Evolutionary conservation across 2,888 invertebrate species (phyloP), one percentile per base, ranked within the genome.

Genomic region (Rosalia funebris): DNA sequence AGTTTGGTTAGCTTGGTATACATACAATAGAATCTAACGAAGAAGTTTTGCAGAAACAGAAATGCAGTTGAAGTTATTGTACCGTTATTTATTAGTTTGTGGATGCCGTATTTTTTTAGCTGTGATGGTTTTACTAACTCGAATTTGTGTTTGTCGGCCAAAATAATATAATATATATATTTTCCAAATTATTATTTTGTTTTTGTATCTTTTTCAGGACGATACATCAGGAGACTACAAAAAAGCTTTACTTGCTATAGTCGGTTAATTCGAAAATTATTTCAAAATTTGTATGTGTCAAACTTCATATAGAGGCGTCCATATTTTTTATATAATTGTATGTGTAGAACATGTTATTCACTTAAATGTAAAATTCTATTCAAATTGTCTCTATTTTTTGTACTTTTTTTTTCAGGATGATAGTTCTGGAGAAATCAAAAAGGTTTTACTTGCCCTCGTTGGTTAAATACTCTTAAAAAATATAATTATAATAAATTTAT

Each of bases 221-320:
- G 95, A 95, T 84, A 93, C 94, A 69, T 93, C 93, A 77, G 95
- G 95, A 75, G 93, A 95, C 86, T 96, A 95, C 89, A 94, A 90
- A 86, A 91, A 91, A 85, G 89, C 93, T 77, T 88, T 96, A 79
- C 87, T 95, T 82, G 89, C 93, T 75, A 85, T 95, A 82, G 88
- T 93, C 14, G 66, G 66, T 58, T 69, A 63, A 63, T 10, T 9
- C 14, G 44, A 44, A 52, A 19, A 25, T 39, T 31, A 41, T 25
- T 36, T 42, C 15, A 39, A 46, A 37, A 39, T 41, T 48, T 31
- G 17, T 5, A n/a, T 11, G 14, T 31, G 25, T 14, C 31, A 34
- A 25, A 2, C 5, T 2, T n/a, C 10, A 34, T 34, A n/a, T n/a
- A 34, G 34, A 11, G 10, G 10, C 7, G 34, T 3, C 11, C 10